These are phyloP conservation scores for Tympanoctomys barrerae DNA, from an alignment of 2,797 vertebrate species.

Conservation along the genomic window DNA sequence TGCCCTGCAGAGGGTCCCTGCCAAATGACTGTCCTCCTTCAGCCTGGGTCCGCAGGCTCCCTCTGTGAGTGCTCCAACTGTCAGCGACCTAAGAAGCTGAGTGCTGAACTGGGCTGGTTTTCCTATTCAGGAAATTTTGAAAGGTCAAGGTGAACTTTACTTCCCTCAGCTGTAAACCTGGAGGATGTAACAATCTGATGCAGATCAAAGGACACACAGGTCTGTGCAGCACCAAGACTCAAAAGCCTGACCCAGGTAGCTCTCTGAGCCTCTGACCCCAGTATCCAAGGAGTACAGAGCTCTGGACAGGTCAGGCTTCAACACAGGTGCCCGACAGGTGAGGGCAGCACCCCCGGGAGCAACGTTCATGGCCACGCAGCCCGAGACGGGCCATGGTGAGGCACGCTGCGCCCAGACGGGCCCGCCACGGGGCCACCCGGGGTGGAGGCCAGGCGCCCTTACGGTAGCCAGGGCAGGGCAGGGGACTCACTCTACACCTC, in stretches of 20 bases:
- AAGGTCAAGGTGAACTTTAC: not conserved
- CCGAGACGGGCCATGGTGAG: not conserved
- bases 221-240: not conserved
- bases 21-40: not conserved
- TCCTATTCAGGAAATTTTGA: not conserved
- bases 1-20: not conserved
- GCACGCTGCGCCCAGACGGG: not conserved
- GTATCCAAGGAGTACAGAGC: not conserved
- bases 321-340: not conserved
- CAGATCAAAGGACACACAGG: not conserved
- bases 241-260: not conserved
- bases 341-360: not conserved
- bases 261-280: not conserved
- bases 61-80: not conserved
- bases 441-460: not conserved
- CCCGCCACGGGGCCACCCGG: too few species aligned
- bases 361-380: not conserved
- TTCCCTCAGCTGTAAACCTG: not conserved
- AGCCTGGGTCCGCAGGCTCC: not conserved
- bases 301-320: not conserved
- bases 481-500: not conserved
- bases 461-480: not conserved
- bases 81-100: not conserved
- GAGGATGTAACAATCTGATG: not conserved
- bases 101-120: fast-evolving